phyloP scores from a whole-genome alignment of 2,888 invertebrate genomes.

The Metalampra italica region DNA sequence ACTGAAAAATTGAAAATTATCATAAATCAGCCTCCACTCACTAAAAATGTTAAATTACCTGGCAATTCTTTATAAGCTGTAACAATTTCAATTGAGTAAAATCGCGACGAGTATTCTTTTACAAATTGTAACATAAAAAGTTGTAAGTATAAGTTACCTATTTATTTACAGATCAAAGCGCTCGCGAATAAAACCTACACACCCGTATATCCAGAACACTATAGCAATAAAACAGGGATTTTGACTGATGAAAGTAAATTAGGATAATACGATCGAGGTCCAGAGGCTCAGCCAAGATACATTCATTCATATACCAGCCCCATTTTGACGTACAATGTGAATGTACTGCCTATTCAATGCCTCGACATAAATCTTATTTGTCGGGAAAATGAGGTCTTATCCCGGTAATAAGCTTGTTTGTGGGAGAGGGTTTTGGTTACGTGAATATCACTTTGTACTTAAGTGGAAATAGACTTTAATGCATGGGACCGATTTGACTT shows the following conservation, averaged over 20 bases:
- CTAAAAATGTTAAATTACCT: no score
- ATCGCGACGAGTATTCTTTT: no score
- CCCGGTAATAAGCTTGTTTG: background rate
- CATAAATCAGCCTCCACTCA: no score
- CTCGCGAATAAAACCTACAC: constrained; percentile 1
- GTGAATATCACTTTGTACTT: no score
- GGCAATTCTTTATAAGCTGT: no score
- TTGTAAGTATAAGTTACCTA: no score
- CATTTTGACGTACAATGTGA: background rate
- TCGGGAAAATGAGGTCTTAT: background rate
- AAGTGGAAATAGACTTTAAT: no score
- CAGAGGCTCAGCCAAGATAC: background rate
- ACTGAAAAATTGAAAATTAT: no score
- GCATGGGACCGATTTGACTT: no score
- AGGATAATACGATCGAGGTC: constrained; percentile 9
- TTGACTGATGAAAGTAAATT: constrained; percentile 10
- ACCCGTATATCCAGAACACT: constrained; percentile 3
- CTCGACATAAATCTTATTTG: background rate
- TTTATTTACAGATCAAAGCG: constrained; percentile 4
- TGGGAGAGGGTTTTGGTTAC: no score
- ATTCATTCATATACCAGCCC: constrained; percentile 1
- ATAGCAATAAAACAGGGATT: constrained; percentile 6
- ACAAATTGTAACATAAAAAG: background rate
- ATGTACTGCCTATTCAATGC: background rate
- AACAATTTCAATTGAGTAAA: no score